Percentiles rank a stretch among this genome's conserved stretches.
Conservation (phyloP, 2,888 invertebrate genomes). For the Acanthopleura granulata region DNA sequence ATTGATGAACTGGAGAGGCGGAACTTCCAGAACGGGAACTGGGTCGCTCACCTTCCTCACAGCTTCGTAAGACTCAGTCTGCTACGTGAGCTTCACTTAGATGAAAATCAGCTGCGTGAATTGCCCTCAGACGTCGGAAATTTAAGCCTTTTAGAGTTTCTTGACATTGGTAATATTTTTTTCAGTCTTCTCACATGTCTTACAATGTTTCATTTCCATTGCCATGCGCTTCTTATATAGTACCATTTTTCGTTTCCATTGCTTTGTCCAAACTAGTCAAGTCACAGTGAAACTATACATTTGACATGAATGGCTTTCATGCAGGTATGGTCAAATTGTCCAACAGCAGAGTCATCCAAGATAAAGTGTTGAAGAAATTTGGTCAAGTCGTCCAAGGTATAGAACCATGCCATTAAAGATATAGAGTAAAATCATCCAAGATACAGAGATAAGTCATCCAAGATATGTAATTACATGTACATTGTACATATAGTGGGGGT, state of each 20-base stretch:
- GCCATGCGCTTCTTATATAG: neutral
- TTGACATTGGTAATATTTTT: conserved; percentile 56
- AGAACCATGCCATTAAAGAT: no score
- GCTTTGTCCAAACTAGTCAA: no score
- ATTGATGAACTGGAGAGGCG: conserved; percentile 57
- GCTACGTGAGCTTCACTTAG: conserved; percentile 47
- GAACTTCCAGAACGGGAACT: conserved; percentile 63
- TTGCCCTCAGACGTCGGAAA: conserved; percentile 58
- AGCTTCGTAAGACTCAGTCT: conserved; percentile 45
- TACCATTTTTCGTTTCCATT: neutral
- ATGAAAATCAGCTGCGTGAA: conserved; percentile 57
- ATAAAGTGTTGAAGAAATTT: no score
- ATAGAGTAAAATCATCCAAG: no score
- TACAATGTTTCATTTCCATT: neutral
- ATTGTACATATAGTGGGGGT: no score
- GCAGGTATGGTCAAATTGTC: no score
- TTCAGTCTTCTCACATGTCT: neutral
- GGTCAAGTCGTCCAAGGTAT: no score
- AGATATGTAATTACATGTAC: no score
- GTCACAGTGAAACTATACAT: no score
- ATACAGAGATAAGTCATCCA: no score
- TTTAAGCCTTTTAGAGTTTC: conserved; percentile 47
- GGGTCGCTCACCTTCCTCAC: conserved; percentile 49
- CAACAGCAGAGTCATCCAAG: no score
- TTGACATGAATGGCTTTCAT: no score